Evolutionary conservation across 2,888 invertebrate species (phyloP).

Genomic region (Hipparchia semele): DNA sequence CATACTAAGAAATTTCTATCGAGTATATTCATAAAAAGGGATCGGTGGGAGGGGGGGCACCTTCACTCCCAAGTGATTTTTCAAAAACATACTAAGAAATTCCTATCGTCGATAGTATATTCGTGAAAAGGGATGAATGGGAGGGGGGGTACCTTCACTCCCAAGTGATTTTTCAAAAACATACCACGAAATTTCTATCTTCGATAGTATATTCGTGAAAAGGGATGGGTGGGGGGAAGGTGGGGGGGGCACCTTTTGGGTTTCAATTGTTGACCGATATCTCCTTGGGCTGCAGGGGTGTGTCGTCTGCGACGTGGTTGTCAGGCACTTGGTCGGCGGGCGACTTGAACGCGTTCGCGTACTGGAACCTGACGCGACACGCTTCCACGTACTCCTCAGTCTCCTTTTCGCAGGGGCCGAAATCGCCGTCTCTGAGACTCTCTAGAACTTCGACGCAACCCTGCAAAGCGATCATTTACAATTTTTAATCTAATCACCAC

Average conservation of each 20-base stretch:
- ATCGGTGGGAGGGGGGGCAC: not conserved
- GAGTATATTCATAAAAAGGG: constrained; percentile 13
- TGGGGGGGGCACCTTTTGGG: not conserved
- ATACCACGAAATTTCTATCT: constrained; percentile 16
- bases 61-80: not conserved
- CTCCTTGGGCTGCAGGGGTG: constrained; percentile 57
- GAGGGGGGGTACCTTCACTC: not conserved
- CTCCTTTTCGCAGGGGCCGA: constrained; percentile 88
- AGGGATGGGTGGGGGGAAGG: not conserved
- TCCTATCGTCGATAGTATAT: constrained; percentile 7
- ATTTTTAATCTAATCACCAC: no score
- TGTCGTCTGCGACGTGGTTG: constrained; percentile 50
- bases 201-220: constrained; percentile 9
- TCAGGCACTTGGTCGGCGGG: constrained; percentile 13
- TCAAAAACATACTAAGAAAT: constrained; percentile 16
- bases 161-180: constrained; percentile 4
- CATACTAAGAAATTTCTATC: constrained; percentile 17
- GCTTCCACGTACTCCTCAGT: constrained; percentile 87
- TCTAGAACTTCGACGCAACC: constrained; percentile 91
- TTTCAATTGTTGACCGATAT: constrained; percentile 58
- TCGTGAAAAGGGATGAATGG: not conserved
- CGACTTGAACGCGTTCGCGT: constrained; percentile 89
- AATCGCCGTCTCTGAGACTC: constrained; percentile 89
- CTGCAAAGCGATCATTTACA: constrained; percentile 68
- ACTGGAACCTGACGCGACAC: constrained; percentile 90